Conservation (phyloP, 2,888 invertebrate genomes). For the Heliconius charithonia region DNA sequence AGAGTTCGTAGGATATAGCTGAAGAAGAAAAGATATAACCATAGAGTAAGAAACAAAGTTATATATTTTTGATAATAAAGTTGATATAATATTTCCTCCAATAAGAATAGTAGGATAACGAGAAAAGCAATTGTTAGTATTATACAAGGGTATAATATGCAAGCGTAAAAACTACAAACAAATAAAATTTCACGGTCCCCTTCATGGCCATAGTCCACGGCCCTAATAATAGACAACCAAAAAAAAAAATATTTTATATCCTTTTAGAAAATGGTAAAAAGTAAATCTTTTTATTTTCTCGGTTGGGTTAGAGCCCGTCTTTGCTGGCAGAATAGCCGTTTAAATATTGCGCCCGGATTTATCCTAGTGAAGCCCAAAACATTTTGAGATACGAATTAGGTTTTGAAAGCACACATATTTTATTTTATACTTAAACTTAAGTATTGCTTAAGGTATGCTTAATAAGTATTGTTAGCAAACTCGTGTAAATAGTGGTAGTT, state of each 20-base stretch:
- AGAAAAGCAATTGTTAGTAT: background rate
- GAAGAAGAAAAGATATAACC: background rate
- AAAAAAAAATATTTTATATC: conserved; percentile 28
- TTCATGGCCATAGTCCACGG: background rate
- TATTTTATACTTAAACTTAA: background rate
- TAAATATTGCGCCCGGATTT: conserved; percentile 78
- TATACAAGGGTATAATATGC: background rate
- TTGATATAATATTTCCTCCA: background rate
- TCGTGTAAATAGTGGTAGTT: too few relatives aligned
- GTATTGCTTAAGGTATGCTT: background rate
- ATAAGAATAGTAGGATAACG: background rate
- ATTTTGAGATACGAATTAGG: conserved; percentile 22
- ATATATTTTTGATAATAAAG: background rate
- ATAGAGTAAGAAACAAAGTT: background rate
- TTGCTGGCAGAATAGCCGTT: conserved; percentile 73
- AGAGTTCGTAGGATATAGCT: too few relatives aligned
- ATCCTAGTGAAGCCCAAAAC: conserved; percentile 65
- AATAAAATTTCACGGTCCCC: conserved; percentile 17
- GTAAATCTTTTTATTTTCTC: conserved; percentile 68
- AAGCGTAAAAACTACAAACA: conserved; percentile 13
- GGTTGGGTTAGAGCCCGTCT: conserved; percentile 67
- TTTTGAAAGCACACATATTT: conserved; percentile 7
- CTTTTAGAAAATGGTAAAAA: conserved; percentile 60
- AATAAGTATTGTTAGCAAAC: too few relatives aligned
- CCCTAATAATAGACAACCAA: conserved; percentile 19